Evolutionary conservation across 2,797 vertebrate species (phyloP), one percentile per base, ranked within the genome.

Genomic region (Gastrophryne carolinensis): DNA sequence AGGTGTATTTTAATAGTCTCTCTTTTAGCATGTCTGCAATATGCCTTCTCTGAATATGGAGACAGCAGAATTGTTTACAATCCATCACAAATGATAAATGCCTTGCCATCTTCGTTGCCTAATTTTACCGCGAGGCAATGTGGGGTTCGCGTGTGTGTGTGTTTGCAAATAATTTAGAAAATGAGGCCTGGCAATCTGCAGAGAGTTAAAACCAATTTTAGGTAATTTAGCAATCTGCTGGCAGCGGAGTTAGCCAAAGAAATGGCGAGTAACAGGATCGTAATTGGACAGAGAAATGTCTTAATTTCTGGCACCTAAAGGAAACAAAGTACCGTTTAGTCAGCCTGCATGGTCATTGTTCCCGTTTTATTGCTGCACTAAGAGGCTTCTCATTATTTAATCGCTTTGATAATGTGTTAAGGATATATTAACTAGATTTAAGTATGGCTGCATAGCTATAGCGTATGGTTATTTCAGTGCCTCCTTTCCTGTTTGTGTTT

Each of bases 141-240:
- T n/a, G 35, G 66, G 66, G 41, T 69, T 56, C n/a, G n/a, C n/a
- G n/a, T n/a, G 57, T 56, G 50, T 35, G 19, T 10, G 27, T 63
- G 70, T 44, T 65, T 23, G 44, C 57, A 60, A 50, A 67, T 41
- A 63, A 29, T 37, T 54, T 32, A 6, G 15, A 32, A 57, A 49
- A 35, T 7, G 2, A 2, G 41, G 32, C 35, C 62, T n/a, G 2
- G 15, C 21, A 61, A 52, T 50, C 62, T 32, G 10, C 15, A 10
- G 3, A 64, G 60, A 56, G 58, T 41, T 67, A 58, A 37, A 24
- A 21, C 44, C 32, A 63, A 57, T 69, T 73, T 47, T 27, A 65
- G 39, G 37, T 35, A 30, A 57, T 66, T 66, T 75, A 72, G n/a
- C 32, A 44, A 62, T 78, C 60, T 50, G 44, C 60, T 50, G 30